phyloP scores from a whole-genome alignment of 2,888 invertebrate species.

The Parnassius orleans region DNA sequence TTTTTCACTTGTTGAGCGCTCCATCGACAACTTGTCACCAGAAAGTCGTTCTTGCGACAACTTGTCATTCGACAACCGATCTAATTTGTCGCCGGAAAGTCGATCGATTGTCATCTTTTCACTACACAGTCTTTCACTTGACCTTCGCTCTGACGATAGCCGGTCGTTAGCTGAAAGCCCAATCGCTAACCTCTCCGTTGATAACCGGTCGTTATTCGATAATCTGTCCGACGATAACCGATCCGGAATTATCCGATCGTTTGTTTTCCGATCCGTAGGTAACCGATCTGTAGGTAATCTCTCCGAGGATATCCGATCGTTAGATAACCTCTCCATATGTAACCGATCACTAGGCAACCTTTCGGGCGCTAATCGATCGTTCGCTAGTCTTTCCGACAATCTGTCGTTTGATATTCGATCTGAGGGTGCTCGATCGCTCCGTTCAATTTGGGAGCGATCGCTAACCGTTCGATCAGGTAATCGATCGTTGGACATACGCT shows the following conservation, averaged over 20 bases:
- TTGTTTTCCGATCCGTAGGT: slow-evolving; percentile 36
- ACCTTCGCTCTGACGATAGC: slow-evolving; percentile 34
- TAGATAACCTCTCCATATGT: slow-evolving; percentile 29
- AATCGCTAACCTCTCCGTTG: slow-evolving; percentile 35
- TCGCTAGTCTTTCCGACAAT: slow-evolving; percentile 26
- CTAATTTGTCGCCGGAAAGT: slow-evolving; percentile 38
- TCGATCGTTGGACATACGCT: slow-evolving; percentile 27
- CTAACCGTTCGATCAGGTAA: slow-evolving; percentile 23
- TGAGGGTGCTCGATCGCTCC: slow-evolving; percentile 20
- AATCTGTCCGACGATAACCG: slow-evolving; percentile 36
- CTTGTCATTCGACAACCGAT: slow-evolving; percentile 39
- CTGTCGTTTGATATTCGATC: slow-evolving; percentile 33
- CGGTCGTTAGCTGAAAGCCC: slow-evolving; percentile 25
- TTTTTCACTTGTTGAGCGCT: slow-evolving; percentile 45
- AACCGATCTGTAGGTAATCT: slow-evolving; percentile 32
- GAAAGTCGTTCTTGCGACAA: slow-evolving; percentile 43
- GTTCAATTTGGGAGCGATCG: slow-evolving; percentile 24
- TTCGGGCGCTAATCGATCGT: slow-evolving; percentile 34
- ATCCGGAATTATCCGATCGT: slow-evolving; percentile 32
- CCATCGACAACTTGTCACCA: slow-evolving; percentile 47
- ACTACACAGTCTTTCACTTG: slow-evolving; percentile 44
- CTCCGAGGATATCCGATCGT: slow-evolving; percentile 27
- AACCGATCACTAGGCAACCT: slow-evolving; percentile 17
- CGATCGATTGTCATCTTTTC: slow-evolving; percentile 48
- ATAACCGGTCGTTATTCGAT: slow-evolving; percentile 33